Percentiles rank a stretch among this genome's conserved stretches.
Conservation (phyloP, 2,888 invertebrate genomes). For the Sicus ferrugineus region DNA sequence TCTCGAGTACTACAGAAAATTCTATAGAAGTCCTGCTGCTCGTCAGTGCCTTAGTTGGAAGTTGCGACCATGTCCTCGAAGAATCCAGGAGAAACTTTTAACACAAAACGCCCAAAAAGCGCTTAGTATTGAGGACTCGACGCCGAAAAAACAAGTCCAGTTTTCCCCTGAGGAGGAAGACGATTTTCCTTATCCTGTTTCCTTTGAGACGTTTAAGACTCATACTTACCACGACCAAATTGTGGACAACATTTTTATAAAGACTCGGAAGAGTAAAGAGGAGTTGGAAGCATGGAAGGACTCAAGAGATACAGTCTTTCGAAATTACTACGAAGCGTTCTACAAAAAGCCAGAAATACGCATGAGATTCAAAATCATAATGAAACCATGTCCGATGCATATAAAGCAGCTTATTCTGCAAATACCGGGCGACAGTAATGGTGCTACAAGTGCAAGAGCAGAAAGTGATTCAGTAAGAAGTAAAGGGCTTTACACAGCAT, state of each 20-base stretch:
- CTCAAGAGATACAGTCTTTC: constrained; percentile 4
- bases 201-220: constrained; percentile 35
- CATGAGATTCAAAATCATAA: constrained; percentile 27
- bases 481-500: neutral
- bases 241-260: constrained; percentile 30
- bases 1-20: constrained; percentile 8
- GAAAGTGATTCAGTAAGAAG: neutral
- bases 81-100: constrained; percentile 6
- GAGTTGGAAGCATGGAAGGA: constrained; percentile 23
- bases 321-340: constrained; percentile 33
- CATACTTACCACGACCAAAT: constrained; percentile 31
- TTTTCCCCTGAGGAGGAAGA: neutral
- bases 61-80: constrained; percentile 15
- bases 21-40: neutral
- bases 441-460: neutral
- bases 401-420: constrained; percentile 30
- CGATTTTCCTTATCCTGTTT: constrained; percentile 8
- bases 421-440: constrained; percentile 21
- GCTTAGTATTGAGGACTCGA: too few relatives aligned
- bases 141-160: neutral
- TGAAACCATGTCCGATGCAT: constrained; percentile 30
- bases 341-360: constrained; percentile 33
- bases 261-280: constrained; percentile 18
- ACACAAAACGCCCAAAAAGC: neutral
- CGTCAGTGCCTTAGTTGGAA: constrained; percentile 11